phyloP scores from a whole-genome alignment of 2,113 vertebrate genomes.

The Ochotona curzoniae region DNA sequence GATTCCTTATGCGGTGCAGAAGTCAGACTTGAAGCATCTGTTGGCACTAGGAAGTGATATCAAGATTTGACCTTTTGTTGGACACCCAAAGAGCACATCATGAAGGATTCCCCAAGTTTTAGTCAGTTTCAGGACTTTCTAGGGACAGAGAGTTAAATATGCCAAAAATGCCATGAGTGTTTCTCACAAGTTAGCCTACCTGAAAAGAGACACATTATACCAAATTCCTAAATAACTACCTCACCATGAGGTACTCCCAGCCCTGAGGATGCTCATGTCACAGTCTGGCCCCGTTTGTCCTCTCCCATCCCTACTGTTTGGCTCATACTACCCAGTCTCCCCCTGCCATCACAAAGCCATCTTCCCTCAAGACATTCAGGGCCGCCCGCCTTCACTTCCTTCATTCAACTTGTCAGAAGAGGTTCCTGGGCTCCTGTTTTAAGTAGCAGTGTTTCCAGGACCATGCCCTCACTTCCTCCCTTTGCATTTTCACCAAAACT shows the following conservation, averaged over 20 bases:
- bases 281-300: neutral
- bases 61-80: neutral
- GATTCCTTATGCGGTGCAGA: neutral
- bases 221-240: neutral
- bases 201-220: neutral
- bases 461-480: neutral
- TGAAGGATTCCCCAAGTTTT: neutral
- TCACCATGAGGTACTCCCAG: neutral
- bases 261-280: neutral
- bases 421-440: neutral
- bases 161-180: neutral
- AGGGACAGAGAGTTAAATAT: neutral
- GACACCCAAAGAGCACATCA: too few species aligned
- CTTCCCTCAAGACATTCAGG: neutral
- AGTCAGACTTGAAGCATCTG: neutral
- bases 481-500: neutral
- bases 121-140: neutral
- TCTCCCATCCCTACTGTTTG: neutral
- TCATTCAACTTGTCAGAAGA: neutral
- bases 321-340: neutral
- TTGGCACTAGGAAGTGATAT: neutral
- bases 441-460: neutral
- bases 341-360: neutral
- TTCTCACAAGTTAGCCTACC: neutral
- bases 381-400: neutral